phyloP scores from a whole-genome alignment of 2,797 vertebrate genomes.

The Aselliscus stoliczkanus region DNA sequence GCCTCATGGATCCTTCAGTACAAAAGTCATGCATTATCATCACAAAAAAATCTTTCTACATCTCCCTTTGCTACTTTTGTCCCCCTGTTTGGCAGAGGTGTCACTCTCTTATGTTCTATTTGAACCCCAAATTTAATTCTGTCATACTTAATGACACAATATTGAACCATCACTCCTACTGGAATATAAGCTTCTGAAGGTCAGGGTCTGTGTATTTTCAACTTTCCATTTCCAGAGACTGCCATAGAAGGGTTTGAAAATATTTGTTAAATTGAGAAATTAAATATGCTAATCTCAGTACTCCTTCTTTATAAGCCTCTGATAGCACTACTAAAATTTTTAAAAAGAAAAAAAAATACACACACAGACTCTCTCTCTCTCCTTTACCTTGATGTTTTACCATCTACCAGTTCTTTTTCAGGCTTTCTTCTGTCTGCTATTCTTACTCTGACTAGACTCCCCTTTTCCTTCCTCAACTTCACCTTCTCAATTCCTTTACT shows the following conservation, averaged over 20 bases:
- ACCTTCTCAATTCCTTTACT: background rate
- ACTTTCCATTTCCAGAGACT: background rate
- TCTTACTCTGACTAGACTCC: background rate
- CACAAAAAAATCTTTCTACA: background rate
- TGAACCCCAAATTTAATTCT: background rate
- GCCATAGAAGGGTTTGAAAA: background rate
- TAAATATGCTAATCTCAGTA: background rate
- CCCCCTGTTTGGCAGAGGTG: background rate
- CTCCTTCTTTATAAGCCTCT: background rate
- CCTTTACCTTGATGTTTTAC: background rate
- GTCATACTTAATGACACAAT: background rate
- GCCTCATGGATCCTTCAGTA: background rate
- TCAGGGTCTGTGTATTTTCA: background rate
- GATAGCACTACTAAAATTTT: conserved; percentile 50
- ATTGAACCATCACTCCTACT: background rate
- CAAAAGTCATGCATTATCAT: background rate
- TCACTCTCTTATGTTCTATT: background rate
- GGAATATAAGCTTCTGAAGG: background rate
- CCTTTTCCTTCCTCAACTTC: background rate
- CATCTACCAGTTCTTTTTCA: background rate
- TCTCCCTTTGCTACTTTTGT: background rate
- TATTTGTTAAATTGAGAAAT: background rate
- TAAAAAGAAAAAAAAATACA: background rate
- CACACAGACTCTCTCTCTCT: too few relatives aligned
- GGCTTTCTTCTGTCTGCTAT: background rate